Evolutionary conservation across 2,797 vertebrate genomes (phyloP), one percentile per base, ranked within the genome.

Genomic region (Gorsachius magnificus): DNA sequence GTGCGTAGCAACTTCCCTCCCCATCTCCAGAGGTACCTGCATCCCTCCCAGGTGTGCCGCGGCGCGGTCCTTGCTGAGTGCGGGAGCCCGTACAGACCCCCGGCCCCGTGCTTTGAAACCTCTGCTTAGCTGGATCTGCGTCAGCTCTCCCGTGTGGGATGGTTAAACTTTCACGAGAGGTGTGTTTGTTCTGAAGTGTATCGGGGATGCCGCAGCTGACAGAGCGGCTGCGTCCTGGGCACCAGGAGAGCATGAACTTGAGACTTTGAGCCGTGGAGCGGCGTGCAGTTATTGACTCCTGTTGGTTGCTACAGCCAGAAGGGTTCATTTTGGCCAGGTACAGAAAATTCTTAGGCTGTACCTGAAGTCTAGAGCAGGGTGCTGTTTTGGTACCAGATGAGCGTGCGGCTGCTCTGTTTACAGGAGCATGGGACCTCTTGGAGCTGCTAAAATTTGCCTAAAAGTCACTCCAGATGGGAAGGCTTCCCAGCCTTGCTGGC

Each of bases 61-160:
- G 0, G 1, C 1, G 0, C 12, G 10, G 29, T 26, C 46, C 35
- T 35, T 0, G 0, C 64, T 1, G 10, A 25, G 54, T 14, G 29
- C 1, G 3, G 66, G 18, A 20, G 19, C 9, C 68, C 35, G 21
- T 29, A 5, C 20, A 8, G 51, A 5, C 81, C 36, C 2, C 13
- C 0, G 0, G n/a, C 33, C 24, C 8, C 65, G 2, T 4, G 33
- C 78, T 51, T 11, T 80, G 90, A 36, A 48, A 68, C n/a, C 38
- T 5, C 1, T 6, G 3, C 36, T 72, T 46, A 5, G 83, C 72
- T 66, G 69, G 14, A 2, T 46, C n/a, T 15, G 4, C 43, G n/a
- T 70, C 71, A 28, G 71, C 41, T 61, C 61, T 90, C 45, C 69
- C 5, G 1, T 19, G 54, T 17, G 46, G n/a, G 88, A 3, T 63